Evolutionary conservation across 2,797 vertebrate genomes (phyloP).

Genomic region (Pogonophryne albipinna): DNA sequence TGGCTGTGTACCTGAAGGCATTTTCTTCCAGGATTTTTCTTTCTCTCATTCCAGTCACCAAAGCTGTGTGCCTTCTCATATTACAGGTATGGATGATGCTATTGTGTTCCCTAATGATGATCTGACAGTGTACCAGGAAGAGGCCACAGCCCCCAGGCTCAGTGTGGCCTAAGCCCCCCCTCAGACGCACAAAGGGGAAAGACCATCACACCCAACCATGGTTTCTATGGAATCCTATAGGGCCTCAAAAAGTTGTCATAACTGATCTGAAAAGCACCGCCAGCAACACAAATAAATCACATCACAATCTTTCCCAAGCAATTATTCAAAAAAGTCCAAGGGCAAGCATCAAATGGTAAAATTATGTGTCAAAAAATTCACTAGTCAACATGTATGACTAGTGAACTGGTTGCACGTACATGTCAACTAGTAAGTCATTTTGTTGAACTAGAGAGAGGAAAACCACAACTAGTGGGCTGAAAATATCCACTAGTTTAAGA

Average conservation of each 20-base stretch:
- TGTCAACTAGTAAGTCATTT: too few relatives aligned
- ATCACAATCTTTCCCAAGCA: neutral
- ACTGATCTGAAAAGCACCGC: slow-evolving; percentile 16
- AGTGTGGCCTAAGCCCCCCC: slow-evolving; percentile 46
- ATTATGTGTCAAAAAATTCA: too few relatives aligned
- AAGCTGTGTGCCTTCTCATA: slow-evolving; percentile 52
- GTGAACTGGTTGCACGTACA: too few relatives aligned
- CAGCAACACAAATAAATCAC: slow-evolving; percentile 12
- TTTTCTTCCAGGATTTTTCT: slow-evolving; percentile 15
- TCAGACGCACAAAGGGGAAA: slow-evolving; percentile 34
- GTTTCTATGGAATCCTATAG: slow-evolving; percentile 24
- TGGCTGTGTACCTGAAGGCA: slow-evolving; percentile 51
- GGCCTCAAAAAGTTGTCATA: neutral
- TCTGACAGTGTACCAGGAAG: slow-evolving; percentile 37
- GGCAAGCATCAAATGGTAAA: neutral
- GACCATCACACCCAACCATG: slow-evolving; percentile 22
- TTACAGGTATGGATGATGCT: slow-evolving; percentile 60
- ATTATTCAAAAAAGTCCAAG: slow-evolving; percentile 30
- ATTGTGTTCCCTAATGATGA: slow-evolving; percentile 49
- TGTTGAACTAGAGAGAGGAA: too few relatives aligned
- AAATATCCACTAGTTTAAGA: too few relatives aligned
- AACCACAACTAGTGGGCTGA: too few relatives aligned
- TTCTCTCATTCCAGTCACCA: slow-evolving; percentile 31
- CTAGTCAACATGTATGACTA: too few relatives aligned
- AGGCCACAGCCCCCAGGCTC: slow-evolving; percentile 54